Conservation (phyloP, 1,140 invertebrate genomes). For the Drosophila nasuta region DNA sequence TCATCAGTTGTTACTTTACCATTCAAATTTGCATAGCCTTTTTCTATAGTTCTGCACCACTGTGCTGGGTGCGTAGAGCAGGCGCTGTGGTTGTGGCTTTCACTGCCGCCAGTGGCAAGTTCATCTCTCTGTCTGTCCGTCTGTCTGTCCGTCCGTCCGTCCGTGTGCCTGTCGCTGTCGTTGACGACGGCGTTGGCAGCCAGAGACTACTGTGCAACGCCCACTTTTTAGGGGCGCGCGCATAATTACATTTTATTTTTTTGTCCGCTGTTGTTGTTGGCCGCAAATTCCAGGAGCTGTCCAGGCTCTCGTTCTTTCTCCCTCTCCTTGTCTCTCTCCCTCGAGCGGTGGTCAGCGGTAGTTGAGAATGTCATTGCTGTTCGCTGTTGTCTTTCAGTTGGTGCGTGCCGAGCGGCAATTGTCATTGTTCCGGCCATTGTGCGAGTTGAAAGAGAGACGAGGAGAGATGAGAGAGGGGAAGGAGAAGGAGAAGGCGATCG, state of each 20-base stretch:
- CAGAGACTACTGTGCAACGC: slow-evolving; percentile 78
- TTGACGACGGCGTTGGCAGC: slow-evolving; percentile 68
- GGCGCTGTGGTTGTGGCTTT: slow-evolving; percentile 57
- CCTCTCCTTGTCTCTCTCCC: slow-evolving; percentile 45
- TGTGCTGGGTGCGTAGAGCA: slow-evolving; percentile 45
- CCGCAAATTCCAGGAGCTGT: slow-evolving; percentile 76
- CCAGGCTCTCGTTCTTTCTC: slow-evolving; percentile 48
- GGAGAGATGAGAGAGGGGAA: too few relatives aligned
- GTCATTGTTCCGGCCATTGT: slow-evolving; percentile 48
- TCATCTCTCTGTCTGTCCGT: not conserved
- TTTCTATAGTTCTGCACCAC: slow-evolving; percentile 32
- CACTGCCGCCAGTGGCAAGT: slow-evolving; percentile 55
- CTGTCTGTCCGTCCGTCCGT: not conserved
- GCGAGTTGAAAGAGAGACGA: slow-evolving; percentile 9
- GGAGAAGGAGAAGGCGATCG: too few relatives aligned
- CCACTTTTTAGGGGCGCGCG: slow-evolving; percentile 58
- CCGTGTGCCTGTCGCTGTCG: slow-evolving; percentile 15
- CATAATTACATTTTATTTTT: slow-evolving; percentile 65
- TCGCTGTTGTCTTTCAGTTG: slow-evolving; percentile 1
- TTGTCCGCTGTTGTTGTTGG: slow-evolving; percentile 11
- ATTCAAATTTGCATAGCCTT: not conserved
- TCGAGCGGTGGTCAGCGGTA: slow-evolving; percentile 37
- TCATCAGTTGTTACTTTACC: too few relatives aligned
- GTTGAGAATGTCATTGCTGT: slow-evolving; percentile 1
- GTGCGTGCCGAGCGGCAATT: slow-evolving; percentile 66